A percentile compares a stretch with the other conserved stretches of the same genome.
phyloP scores from a whole-genome alignment of 2,113 vertebrate genomes.

The Corythoichthys haematopterus region DNA sequence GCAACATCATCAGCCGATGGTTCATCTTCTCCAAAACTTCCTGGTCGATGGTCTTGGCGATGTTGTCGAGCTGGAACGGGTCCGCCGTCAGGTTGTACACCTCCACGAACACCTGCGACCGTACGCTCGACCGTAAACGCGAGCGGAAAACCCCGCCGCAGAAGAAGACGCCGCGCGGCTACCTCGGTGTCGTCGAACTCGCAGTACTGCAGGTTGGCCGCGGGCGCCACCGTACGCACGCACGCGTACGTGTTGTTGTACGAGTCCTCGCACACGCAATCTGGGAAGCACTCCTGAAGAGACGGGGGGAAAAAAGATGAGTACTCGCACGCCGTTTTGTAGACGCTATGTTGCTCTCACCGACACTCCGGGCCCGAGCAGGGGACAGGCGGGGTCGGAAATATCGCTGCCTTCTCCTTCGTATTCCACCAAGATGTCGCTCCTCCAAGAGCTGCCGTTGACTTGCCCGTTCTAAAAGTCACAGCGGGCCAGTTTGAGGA shows the following conservation, averaged over 20 bases:
- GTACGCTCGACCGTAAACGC: neutral
- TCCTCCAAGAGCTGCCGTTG: slow-evolving; percentile 83
- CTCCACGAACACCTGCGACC: slow-evolving; percentile 87
- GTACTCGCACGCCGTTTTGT: no score
- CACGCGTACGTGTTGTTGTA: slow-evolving; percentile 97
- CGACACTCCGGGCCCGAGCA: slow-evolving; percentile 88
- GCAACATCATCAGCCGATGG: slow-evolving; percentile 95
- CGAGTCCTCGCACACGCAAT: slow-evolving; percentile 97
- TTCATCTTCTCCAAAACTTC: slow-evolving; percentile 98
- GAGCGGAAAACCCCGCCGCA: no score
- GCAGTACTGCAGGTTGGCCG: slow-evolving; percentile 89
- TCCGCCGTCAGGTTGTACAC: slow-evolving; percentile 95
- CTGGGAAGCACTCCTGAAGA: slow-evolving; percentile 90
- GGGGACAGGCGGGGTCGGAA: slow-evolving; percentile 84
- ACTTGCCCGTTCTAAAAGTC: slow-evolving; percentile 71
- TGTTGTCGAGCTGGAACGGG: slow-evolving; percentile 90
- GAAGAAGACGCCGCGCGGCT: neutral
- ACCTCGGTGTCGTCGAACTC: slow-evolving; percentile 97
- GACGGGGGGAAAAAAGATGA: no score
- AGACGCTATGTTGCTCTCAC: slow-evolving; percentile 54
- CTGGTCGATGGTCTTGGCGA: slow-evolving; percentile 90
- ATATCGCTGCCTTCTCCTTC: slow-evolving; percentile 88
- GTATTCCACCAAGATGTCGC: slow-evolving; percentile 92
- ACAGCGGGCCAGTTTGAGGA: neutral
- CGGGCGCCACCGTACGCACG: slow-evolving; percentile 80